Evolutionary conservation across 2,888 invertebrate species (phyloP), one percentile per base, ranked within the genome.

Genomic region (Acanthosepion pharaonis): DNA sequence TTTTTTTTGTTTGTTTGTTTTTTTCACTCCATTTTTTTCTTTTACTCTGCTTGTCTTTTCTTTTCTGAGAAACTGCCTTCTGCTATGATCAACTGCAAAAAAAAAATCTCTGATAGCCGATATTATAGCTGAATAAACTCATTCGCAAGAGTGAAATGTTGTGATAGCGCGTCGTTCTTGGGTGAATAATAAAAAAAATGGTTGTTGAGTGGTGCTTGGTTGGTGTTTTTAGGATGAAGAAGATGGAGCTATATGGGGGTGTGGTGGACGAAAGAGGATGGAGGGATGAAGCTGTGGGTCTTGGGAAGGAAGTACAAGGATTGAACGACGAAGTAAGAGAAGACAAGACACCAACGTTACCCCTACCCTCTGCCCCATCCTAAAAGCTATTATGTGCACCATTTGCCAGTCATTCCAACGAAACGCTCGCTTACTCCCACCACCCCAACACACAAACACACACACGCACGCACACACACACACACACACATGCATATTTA

Each of bases 1-100:
- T 33, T 78, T 78, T n/a, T n/a, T 11, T 78, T n/a, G n/a, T 1
- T 15, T n/a, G 1, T 0, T 0, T 1, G 8, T 0, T n/a, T n/a
- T 9, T 0, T 78, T n/a, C 78, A n/a, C 11, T 4, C n/a, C n/a
- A 0, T 18, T 15, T 33, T 23, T 33, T n/a, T 78, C 25, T 8
- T 78, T 78, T 28, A 18, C 25, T n/a, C 11, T n/a, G 28, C 23
- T n/a, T 18, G 9, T 78, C n/a, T n/a, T 25, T n/a, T 78, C n/a
- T 78, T n/a, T 78, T 5, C 78, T 78, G n/a, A 15, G 78, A 78
- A 78, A 78, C n/a, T 78, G n/a, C 78, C n/a, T 78, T 78, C 78
- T n/a, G 78, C 33, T 78, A n/a, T 33, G n/a, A 78, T 78, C 78
- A 78, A 18, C n/a, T n/a, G 15, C n/a, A n/a, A 78, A 78, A 78